Evolutionary conservation across 2,797 vertebrate genomes (phyloP).

Genomic region (Enteromius unitaeniatus): DNA sequence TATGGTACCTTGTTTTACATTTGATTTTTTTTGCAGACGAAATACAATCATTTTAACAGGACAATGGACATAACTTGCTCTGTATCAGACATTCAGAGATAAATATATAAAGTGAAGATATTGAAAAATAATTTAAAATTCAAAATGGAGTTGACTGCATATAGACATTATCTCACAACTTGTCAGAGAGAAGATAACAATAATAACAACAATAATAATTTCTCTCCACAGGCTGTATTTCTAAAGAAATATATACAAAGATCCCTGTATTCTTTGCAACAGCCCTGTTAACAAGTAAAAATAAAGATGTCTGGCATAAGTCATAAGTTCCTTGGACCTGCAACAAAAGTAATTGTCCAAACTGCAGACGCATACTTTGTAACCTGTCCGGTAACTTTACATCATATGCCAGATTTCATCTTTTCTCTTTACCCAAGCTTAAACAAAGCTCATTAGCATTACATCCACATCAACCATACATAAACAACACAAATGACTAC

Average conservation of each 20-base stretch:
- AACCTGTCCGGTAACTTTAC: neutral
- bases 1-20: too few species aligned
- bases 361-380: neutral
- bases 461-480: neutral
- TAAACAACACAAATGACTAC: conserved; percentile 24
- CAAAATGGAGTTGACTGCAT: neutral
- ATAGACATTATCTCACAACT: neutral
- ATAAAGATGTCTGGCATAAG: neutral
- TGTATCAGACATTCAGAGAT: neutral
- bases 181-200: too few species aligned
- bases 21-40: neutral
- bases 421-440: conserved; percentile 7
- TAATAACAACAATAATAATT: neutral
- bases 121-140: neutral
- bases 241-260: neutral
- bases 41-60: neutral
- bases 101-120: neutral
- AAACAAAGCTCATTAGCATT: conserved; percentile 13
- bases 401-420: conserved; percentile 6
- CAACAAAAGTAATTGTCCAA: conserved; percentile 20
- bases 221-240: neutral
- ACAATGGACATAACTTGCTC: neutral
- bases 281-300: conserved; percentile 10
- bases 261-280: neutral
- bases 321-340: neutral